Base-by-base conservation (phyloP, 2,888 invertebrate genomes). In the Nomada fabriciana region DNA sequence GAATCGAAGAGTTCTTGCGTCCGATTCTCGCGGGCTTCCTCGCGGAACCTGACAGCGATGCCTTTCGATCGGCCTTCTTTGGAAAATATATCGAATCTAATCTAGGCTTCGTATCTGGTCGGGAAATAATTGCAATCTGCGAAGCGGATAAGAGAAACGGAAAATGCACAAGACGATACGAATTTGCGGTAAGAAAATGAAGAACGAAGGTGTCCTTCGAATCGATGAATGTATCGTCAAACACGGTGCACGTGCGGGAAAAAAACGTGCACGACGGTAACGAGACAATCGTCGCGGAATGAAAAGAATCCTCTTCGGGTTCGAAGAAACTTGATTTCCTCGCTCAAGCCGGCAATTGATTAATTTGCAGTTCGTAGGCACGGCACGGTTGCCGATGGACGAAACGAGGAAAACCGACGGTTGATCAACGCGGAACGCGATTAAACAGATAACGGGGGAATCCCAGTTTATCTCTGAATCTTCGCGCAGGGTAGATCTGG, bases 391-490 rank as follows among this genome's bases (percentile, higher is more conserved):
- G 29, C 23, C 43, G 47, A 47, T 23, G 57, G 18, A 18, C 15
- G 53, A 53, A 43, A 43, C 60, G 11, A 29, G 80, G 63, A 80
- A 71, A 71, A 64, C 13, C 10, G 2, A 3, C 10, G 55, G 11
- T 64, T 23, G 11, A 13, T 11, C 52, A 36, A 15, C 5, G 18
- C 11, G 23, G 42, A 11, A 36, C 42, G 23, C 55, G 23, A 25
- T 71, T 52, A 59, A 65, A 59, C n/a, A 9, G 55, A 42, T 43
- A 36, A 53, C 55, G 11, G 55, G 67, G 80, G 18, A 80, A 57
- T 63, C 25, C 57, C 61, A 7, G 5, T 61, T 60, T 18, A 20
- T 67, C 43, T 2, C 0, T 63, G 23, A 5, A 52, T 15, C 9
- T 63, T 36, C 43, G 55, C 7, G 67, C 29, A 71, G 65, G 18